Evolutionary conservation across 2,797 vertebrate genomes (phyloP).

Genomic region (Melanotaenia parkinsoni): DNA sequence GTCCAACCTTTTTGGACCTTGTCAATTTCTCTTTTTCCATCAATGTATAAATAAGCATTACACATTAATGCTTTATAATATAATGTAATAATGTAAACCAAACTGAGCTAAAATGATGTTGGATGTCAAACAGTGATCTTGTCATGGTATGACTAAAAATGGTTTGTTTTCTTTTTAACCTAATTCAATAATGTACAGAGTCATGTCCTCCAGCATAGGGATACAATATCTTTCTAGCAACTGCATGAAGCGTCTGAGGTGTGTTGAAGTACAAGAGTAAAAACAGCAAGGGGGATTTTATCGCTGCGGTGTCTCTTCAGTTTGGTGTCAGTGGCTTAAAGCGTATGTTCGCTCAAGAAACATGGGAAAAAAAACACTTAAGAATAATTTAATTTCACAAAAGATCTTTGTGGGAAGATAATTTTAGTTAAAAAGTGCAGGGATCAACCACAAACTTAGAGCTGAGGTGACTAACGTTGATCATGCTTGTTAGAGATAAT

Average conservation of each 20-base stretch:
- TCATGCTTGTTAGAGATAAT: too few relatives aligned
- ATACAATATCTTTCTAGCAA: not conserved
- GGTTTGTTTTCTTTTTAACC: not conserved
- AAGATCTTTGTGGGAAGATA: too few relatives aligned
- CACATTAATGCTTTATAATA: not conserved
- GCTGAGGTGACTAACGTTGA: too few relatives aligned
- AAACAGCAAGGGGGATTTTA: not conserved
- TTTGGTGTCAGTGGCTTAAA: not conserved
- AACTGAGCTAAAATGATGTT: not conserved
- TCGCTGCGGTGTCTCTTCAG: not conserved
- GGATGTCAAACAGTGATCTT: not conserved
- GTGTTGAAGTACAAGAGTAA: not conserved
- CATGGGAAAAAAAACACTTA: not conserved
- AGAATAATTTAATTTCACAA: too few relatives aligned
- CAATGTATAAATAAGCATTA: not conserved
- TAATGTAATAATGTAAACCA: not conserved
- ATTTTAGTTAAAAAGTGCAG: too few relatives aligned
- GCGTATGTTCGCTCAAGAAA: not conserved
- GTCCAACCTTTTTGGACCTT: too few relatives aligned
- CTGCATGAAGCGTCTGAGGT: not conserved
- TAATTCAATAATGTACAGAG: not conserved
- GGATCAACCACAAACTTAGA: too few relatives aligned
- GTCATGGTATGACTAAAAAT: not conserved
- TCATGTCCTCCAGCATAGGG: not conserved
- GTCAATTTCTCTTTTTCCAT: too few relatives aligned